A percentile compares a stretch with the other conserved stretches of the same genome.
Evolutionary conservation across 2,113 vertebrate species (phyloP).

Genomic region (Centropristis striata): DNA sequence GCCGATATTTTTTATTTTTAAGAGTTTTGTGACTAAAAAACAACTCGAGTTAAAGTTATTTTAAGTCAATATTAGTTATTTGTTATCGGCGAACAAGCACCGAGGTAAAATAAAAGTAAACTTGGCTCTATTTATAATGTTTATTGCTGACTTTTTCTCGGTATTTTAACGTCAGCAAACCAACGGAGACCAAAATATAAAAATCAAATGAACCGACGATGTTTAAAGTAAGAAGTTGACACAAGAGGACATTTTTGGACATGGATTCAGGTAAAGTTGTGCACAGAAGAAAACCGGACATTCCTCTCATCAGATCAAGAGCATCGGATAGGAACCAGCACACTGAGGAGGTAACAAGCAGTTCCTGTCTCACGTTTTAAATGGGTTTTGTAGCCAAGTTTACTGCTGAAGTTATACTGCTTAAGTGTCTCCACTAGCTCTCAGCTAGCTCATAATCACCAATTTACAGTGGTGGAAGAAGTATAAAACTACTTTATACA

Average conservation of each 20-base stretch:
- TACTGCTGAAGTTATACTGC: too few species aligned
- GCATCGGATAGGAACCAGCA: slow-evolving; percentile 15
- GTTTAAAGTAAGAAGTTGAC: not conserved
- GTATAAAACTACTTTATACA: too few species aligned
- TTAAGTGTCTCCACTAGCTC: too few species aligned
- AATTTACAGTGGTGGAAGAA: too few species aligned
- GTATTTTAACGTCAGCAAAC: not conserved
- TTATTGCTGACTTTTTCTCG: not conserved
- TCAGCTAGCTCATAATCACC: too few species aligned
- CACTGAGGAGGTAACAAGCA: slow-evolving; percentile 53
- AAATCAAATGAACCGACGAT: not conserved
- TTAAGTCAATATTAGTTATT: not conserved
- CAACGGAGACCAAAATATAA: too few species aligned
- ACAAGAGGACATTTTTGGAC: not conserved
- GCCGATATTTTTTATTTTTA: not conserved
- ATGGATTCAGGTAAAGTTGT: slow-evolving; percentile 66
- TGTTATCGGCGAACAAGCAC: not conserved
- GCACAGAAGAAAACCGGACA: slow-evolving; percentile 48
- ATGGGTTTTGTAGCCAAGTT: too few species aligned
- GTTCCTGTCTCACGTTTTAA: too few species aligned
- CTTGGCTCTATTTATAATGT: not conserved
- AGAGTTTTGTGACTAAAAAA: not conserved
- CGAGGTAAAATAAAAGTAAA: not conserved
- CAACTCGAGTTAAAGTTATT: accelerated
- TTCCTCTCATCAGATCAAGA: slow-evolving; percentile 36